A percentile compares a stretch with the other conserved stretches of the same genome.
These are phyloP conservation scores for Nannoperca obscura DNA, from an alignment of 2,797 vertebrate species.

Conservation along the genomic window DNA sequence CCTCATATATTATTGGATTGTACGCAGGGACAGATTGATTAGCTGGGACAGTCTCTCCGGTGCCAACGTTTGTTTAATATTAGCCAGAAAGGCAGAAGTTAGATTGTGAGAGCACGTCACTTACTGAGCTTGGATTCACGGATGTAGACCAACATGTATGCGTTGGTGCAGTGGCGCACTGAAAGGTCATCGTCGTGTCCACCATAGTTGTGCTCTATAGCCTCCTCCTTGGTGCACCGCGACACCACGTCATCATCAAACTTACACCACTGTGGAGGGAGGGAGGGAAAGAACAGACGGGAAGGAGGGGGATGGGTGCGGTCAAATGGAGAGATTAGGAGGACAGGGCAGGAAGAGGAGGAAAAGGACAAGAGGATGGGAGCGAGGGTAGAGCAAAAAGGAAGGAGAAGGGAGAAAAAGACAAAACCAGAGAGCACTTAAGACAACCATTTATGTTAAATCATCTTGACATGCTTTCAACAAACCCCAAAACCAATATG, in stretches of 20 bases:
- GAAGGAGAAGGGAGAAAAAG: constrained; percentile 1
- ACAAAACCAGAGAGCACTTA: constrained; percentile 51
- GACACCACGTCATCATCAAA: constrained; percentile 99
- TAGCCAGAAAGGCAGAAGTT: neutral
- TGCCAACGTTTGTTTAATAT: neutral
- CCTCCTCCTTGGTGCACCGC: constrained; percentile 98
- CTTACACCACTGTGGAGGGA: constrained; percentile 92
- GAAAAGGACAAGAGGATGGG: neutral
- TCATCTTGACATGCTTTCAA: constrained; percentile 21
- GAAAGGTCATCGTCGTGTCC: constrained; percentile 98
- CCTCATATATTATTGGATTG: neutral
- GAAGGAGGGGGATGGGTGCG: no score
- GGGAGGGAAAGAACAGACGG: no score
- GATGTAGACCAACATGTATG: constrained; percentile 99
- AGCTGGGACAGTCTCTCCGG: neutral
- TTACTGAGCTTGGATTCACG: constrained; percentile 97
- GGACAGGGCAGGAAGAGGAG: neutral
- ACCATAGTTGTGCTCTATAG: constrained; percentile 98
- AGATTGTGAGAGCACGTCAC: constrained; percentile 65
- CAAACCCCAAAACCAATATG: constrained; percentile 7
- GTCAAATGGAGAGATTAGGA: neutral
- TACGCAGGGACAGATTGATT: neutral
- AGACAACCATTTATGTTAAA: constrained; percentile 47
- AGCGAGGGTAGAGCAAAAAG: no score
- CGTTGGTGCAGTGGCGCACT: constrained; percentile 98